Percentiles rank a stretch among this genome's conserved stretches.
Conservation (phyloP, 2,797 vertebrate genomes). For the Hoplostethus atlanticus region DNA sequence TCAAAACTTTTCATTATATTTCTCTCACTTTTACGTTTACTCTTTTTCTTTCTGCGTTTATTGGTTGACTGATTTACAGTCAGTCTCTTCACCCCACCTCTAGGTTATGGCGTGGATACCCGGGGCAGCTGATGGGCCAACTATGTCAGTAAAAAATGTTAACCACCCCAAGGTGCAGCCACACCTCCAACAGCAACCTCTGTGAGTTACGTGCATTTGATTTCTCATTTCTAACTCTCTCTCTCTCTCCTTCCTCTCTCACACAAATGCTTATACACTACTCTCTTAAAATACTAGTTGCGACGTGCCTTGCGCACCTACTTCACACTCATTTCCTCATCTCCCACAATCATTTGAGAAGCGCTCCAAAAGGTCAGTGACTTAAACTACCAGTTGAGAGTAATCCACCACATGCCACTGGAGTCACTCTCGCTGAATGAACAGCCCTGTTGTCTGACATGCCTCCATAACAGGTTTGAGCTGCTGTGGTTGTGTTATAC, state of each 20-base stretch:
- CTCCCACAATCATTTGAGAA: background rate
- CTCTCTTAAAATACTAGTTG: too few species aligned
- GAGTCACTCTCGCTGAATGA: conserved; percentile 11
- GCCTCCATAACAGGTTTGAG: background rate
- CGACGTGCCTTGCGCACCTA: too few species aligned
- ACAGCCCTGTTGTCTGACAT: too few species aligned
- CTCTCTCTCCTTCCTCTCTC: too few species aligned
- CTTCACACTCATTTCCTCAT: background rate
- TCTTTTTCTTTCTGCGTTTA: background rate
- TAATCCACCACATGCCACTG: conserved; percentile 15
- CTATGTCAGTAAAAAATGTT: conserved; percentile 43
- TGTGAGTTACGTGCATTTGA: background rate
- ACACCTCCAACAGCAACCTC: conserved; percentile 28
- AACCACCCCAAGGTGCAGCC: conserved; percentile 49
- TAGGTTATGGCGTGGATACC: conserved; percentile 42
- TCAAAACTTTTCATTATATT: background rate
- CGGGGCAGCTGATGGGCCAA: background rate
- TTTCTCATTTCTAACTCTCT: background rate
- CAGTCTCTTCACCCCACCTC: conserved; percentile 3
- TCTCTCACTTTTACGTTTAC: background rate
- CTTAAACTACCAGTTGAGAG: background rate
- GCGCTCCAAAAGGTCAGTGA: conserved; percentile 10
- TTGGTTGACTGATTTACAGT: conserved; percentile 36
- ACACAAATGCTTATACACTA: too few species aligned
- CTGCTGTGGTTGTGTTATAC: background rate